phyloP scores from a whole-genome alignment of 2,113 vertebrate genomes.

The Grammomys surdaster region DNA sequence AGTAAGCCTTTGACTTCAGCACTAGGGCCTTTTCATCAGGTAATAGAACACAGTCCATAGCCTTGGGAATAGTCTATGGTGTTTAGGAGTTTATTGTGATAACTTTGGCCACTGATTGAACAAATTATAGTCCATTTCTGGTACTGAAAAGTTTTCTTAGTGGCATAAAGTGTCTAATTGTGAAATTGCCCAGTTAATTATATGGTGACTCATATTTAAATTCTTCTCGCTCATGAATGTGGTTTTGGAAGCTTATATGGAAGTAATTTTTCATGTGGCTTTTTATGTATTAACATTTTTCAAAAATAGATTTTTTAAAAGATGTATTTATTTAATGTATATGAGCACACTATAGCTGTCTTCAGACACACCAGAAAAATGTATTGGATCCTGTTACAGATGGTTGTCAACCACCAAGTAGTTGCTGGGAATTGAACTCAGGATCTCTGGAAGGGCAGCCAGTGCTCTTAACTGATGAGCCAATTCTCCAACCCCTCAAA shows the following conservation, averaged over 20 bases:
- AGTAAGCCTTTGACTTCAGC: not conserved
- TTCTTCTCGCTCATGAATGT: not conserved
- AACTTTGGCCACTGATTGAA: not conserved
- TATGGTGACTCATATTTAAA: not conserved
- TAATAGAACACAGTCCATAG: not conserved
- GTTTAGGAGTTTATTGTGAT: not conserved
- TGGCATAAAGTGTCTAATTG: not conserved
- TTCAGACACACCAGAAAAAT: too few species aligned
- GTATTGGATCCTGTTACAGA: too few species aligned
- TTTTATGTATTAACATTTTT: not conserved
- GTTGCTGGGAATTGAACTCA: too few species aligned
- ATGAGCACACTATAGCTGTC: too few species aligned
- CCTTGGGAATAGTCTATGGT: not conserved
- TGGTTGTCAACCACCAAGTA: too few species aligned
- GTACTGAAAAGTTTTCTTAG: not conserved
- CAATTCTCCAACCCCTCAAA: not conserved
- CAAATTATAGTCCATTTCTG: not conserved
- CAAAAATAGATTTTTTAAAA: not conserved
- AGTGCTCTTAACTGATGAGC: too few species aligned
- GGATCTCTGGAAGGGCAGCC: too few species aligned
- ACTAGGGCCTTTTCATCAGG: not conserved
- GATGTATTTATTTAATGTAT: too few species aligned
- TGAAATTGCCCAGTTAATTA: not conserved
- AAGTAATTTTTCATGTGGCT: not conserved
- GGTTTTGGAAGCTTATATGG: not conserved